Percentiles rank a stretch among this genome's conserved stretches.
Evolutionary conservation across 2,113 vertebrate species (phyloP).

Genomic region (Myxocyprinus asiaticus): DNA sequence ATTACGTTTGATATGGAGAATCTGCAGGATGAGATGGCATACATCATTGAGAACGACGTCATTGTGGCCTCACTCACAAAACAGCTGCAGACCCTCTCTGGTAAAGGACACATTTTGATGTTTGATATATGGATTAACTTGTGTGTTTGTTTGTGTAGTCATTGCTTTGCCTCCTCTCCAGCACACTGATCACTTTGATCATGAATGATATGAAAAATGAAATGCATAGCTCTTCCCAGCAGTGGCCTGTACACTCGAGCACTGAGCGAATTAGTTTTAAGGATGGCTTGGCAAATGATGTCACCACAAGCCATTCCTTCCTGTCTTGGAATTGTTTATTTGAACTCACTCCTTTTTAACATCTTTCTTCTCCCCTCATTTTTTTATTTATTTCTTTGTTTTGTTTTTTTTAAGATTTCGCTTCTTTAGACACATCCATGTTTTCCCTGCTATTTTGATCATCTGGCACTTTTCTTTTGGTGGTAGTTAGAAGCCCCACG

Average conservation of each 20-base stretch:
- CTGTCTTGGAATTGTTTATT: constrained; percentile 65
- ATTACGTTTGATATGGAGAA: constrained; percentile 95
- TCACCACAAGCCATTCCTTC: constrained; percentile 65
- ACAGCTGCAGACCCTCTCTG: constrained; percentile 85
- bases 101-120: constrained; percentile 65
- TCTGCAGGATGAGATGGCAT: constrained; percentile 90
- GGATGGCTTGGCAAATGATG: constrained; percentile 58
- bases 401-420: constrained; percentile 57
- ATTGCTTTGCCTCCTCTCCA: not conserved
- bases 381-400: too few relatives aligned
- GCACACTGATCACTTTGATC: not conserved
- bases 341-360: constrained; percentile 54
- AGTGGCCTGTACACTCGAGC: constrained; percentile 11
- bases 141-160: constrained; percentile 16
- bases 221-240: not conserved
- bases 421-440: constrained; percentile 61
- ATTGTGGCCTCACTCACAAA: constrained; percentile 87
- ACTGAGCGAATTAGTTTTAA: constrained; percentile 44
- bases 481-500: constrained; percentile 47
- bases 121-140: constrained; percentile 26
- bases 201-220: too few relatives aligned
- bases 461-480: constrained; percentile 61
- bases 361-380: constrained; percentile 43
- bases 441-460: constrained; percentile 71
- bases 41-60: constrained; percentile 94